Base-by-base conservation (phyloP, 1,140 invertebrate genomes). In the Delia radicum region DNA sequence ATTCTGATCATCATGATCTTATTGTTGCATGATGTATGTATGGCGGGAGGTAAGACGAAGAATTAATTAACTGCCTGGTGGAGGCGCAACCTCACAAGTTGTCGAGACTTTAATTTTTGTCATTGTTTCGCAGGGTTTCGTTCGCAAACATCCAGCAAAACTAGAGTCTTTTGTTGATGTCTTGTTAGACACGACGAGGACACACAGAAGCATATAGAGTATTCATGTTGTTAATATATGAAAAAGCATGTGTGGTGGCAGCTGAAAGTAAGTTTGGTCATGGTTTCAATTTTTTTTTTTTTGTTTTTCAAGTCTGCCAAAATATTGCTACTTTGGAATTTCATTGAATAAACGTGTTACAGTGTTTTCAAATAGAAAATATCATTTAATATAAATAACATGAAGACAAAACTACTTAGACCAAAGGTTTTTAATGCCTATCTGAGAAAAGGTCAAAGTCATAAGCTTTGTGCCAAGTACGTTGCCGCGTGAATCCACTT, bases 261-360 rank as follows among this genome's bases (percentile, higher is more conserved):
- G 65, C 65, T 69, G 65, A n/a, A n/a, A n/a, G n/a, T 69, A 69
- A 33, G 24, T 69, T 69, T 21, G 29, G 29, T 69, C 65, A 33
- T 69, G 28, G 15, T 42, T 42, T n/a, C 29, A 42, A 13, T 42
- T 42, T 69, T 69, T 18, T 37, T 28, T 31, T 7, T 27, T 73
- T 75, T 79, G 73, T 65, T 31, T n/a, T 33, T 67, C 18, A 73
- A 7, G n/a, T 42, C 13, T 46, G 31, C 37, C 63, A 69, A 69
- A 69, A 55, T 55, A 21, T 69, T 33, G 65, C 73, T 78, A 77
- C 80, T 77, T 77, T 82, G 82, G 82, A 83, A 83, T 83, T 83
- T 83, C 82, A 83, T 83, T 83, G 78, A 83, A 81, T 37, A 84
- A 83, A 83, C 82, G 81, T 83, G 82, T 80, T 24, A 69, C 65